Evolutionary conservation across 2,888 invertebrate genomes (phyloP).

Genomic region (Trichopria drosophilae): DNA sequence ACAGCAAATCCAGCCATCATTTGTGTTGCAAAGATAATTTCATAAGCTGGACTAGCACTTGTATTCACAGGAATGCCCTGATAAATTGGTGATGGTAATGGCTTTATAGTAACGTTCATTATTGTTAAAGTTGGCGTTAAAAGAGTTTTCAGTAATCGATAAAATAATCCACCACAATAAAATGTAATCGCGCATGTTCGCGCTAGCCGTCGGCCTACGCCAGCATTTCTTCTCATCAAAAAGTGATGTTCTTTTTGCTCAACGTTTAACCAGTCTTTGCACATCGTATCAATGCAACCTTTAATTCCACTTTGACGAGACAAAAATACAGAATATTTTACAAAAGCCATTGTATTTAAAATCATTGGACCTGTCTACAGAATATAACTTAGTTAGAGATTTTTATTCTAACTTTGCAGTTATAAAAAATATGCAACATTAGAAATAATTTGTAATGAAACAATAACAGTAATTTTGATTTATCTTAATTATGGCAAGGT

Average conservation of each 20-base stretch:
- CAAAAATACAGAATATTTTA: slow-evolving; percentile 24
- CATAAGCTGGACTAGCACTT: slow-evolving; percentile 36
- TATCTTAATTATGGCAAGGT: too few species aligned
- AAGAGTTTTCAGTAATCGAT: slow-evolving; percentile 39
- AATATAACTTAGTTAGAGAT: too few species aligned
- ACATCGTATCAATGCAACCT: slow-evolving; percentile 15
- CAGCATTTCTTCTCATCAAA: slow-evolving; percentile 37
- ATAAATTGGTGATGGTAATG: slow-evolving; percentile 37
- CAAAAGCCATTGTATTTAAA: slow-evolving; percentile 22
- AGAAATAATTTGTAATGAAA: too few species aligned
- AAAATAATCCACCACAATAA: slow-evolving; percentile 40
- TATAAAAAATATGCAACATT: too few species aligned
- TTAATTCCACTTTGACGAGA: slow-evolving; percentile 11
- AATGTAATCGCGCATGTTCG: slow-evolving; percentile 36
- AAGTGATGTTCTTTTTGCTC: slow-evolving; percentile 15
- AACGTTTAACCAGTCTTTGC: slow-evolving; percentile 23
- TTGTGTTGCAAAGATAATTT: slow-evolving; percentile 37
- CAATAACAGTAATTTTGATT: too few species aligned
- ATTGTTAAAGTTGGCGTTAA: slow-evolving; percentile 32
- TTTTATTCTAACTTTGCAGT: too few species aligned
- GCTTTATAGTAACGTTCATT: slow-evolving; percentile 32
- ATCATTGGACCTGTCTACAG: slow-evolving; percentile 16
- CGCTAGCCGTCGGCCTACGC: slow-evolving; percentile 34
- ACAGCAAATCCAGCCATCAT: slow-evolving; percentile 37
- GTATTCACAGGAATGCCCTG: slow-evolving; percentile 29